These are phyloP conservation scores for Chlamydotis undulata DNA, from an alignment of 2,113 vertebrate species.

Conservation along the genomic window DNA sequence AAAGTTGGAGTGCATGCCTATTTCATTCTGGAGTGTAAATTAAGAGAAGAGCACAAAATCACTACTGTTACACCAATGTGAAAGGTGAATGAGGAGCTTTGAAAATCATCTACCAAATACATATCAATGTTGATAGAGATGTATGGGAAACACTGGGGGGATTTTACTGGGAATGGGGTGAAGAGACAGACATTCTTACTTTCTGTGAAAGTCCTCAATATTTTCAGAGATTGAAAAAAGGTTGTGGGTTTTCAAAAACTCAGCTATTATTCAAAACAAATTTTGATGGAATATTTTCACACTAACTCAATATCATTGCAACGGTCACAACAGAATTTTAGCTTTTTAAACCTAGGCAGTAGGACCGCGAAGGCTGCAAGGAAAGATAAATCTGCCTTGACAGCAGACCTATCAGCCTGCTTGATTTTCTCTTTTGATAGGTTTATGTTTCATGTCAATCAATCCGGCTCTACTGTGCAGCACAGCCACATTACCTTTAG, in stretches of 20 bases:
- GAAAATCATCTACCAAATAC: neutral
- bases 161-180: neutral
- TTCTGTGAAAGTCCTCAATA: neutral
- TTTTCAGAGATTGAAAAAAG: neutral
- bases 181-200: neutral
- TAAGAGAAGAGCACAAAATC: neutral
- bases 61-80: neutral
- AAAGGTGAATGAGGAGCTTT: neutral
- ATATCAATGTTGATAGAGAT: no score
- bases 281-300: neutral
- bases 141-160: neutral
- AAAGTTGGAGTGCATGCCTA: neutral
- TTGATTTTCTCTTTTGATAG: slow-evolving; percentile 53
- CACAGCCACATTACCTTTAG: neutral
- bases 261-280: neutral
- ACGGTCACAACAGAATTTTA: neutral
- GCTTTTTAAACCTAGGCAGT: slow-evolving; percentile 12
- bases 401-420: slow-evolving; percentile 29
- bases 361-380: neutral
- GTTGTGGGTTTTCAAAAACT: neutral
- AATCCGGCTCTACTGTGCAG: neutral
- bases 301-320: neutral
- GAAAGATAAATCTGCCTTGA: slow-evolving; percentile 51
- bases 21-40: neutral
- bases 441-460: slow-evolving; percentile 48